A percentile compares a stretch with the other conserved stretches of the same genome.
Conservation (phyloP, 2,888 invertebrate genomes). For the Coelinius sp. region DNA sequence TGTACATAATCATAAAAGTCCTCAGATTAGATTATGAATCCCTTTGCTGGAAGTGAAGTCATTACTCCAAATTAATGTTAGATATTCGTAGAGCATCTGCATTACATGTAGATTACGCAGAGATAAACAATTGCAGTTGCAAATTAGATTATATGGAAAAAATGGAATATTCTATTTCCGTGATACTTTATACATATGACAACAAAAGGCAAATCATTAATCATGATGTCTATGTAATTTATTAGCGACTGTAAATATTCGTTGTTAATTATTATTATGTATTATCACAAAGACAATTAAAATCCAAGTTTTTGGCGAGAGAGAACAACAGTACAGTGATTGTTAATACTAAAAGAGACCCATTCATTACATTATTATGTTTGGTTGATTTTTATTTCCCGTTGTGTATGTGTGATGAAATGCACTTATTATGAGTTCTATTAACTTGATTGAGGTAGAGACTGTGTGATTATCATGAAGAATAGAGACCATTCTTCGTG, state of each 20-base stretch:
- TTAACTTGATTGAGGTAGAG: too few relatives aligned
- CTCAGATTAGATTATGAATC: not conserved
- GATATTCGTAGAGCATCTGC: not conserved
- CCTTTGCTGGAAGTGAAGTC: not conserved
- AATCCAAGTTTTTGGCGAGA: not conserved
- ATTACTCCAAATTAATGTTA: not conserved
- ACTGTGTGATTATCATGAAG: too few relatives aligned
- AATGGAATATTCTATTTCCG: not conserved
- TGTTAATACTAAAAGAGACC: too few relatives aligned
- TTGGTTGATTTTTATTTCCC: too few relatives aligned
- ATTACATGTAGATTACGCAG: not conserved
- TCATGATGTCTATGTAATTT: not conserved
- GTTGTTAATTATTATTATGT: slow-evolving; percentile 21
- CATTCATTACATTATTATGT: too few relatives aligned
- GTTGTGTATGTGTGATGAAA: too few relatives aligned
- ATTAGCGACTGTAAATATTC: slow-evolving; percentile 14
- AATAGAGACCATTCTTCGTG: too few relatives aligned
- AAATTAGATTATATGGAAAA: slow-evolving; percentile 1
- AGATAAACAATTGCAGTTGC: not conserved
- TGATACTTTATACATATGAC: slow-evolving; percentile 15
- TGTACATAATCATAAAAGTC: slow-evolving; percentile 17
- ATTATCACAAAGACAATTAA: not conserved
- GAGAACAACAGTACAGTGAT: too few relatives aligned
- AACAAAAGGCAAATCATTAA: not conserved
- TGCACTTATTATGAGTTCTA: too few relatives aligned